Conservation (phyloP, 2,797 vertebrate species). For the Chaenodraco wilsoni region DNA sequence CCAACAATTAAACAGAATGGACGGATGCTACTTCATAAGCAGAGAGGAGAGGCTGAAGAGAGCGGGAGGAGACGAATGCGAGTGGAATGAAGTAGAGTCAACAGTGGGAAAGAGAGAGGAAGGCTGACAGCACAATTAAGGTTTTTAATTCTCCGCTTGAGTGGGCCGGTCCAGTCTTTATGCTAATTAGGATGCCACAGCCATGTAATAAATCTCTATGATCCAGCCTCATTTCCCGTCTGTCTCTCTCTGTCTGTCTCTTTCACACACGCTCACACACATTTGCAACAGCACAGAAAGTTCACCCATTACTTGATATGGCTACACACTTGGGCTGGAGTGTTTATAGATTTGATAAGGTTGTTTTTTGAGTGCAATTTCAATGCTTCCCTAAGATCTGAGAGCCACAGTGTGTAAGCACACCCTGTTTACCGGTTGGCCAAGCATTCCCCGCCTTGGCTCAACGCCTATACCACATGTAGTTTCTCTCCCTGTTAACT, state of each 20-base stretch:
- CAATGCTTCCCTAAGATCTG: slow-evolving; percentile 43
- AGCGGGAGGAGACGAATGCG: slow-evolving; percentile 47
- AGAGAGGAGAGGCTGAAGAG: slow-evolving; percentile 39
- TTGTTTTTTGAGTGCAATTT: slow-evolving; percentile 42
- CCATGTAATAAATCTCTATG: slow-evolving; percentile 96
- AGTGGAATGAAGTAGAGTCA: slow-evolving; percentile 72
- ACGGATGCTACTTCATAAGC: slow-evolving; percentile 77
- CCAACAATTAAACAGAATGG: slow-evolving; percentile 89
- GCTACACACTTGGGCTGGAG: slow-evolving; percentile 41
- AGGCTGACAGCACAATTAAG: slow-evolving; percentile 98
- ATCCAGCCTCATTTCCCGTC: slow-evolving; percentile 81
- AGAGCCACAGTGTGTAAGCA: slow-evolving; percentile 43
- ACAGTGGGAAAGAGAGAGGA: slow-evolving; percentile 76
- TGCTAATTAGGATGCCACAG: slow-evolving; percentile 92
- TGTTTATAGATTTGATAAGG: slow-evolving; percentile 64
- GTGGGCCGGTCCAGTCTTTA: slow-evolving; percentile 96
- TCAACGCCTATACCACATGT: slow-evolving; percentile 49
- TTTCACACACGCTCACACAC: slow-evolving; percentile 43
- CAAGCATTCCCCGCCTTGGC: slow-evolving; percentile 47
- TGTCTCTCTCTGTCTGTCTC: slow-evolving; percentile 75
- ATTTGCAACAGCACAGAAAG: slow-evolving; percentile 59
- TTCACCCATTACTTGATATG: slow-evolving; percentile 62
- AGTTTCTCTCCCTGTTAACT: slow-evolving; percentile 76
- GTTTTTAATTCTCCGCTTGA: slow-evolving; percentile 99
- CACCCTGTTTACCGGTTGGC: slow-evolving; percentile 65